Evolutionary conservation across 1,140 invertebrate genomes (phyloP).

Genomic region (Drosophila navojoa): DNA sequence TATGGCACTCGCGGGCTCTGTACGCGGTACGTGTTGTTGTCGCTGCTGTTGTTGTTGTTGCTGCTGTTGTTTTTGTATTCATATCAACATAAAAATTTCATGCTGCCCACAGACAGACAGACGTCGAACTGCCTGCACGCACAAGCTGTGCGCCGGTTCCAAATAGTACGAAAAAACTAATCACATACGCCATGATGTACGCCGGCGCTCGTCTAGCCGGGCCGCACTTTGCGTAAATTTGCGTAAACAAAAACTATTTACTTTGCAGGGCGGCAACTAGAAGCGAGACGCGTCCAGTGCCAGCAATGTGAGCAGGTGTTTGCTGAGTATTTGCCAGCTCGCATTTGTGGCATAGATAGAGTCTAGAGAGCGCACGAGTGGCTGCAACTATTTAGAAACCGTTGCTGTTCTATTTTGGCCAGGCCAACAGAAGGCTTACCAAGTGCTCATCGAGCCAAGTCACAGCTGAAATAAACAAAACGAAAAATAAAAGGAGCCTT

Average conservation of each 20-base stretch:
- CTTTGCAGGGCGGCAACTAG: slow-evolving; percentile 16
- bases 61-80: slow-evolving; percentile 10
- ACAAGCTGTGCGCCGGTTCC: slow-evolving; percentile 70
- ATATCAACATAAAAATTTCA: slow-evolving; percentile 78
- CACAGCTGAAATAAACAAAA: slow-evolving; percentile 2
- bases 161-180: slow-evolving; percentile 83
- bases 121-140: background rate
- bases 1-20: slow-evolving; percentile 58
- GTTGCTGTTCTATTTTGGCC: slow-evolving; percentile 81
- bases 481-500: slow-evolving; percentile 66
- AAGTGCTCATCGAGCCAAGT: slow-evolving; percentile 19
- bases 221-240: slow-evolving; percentile 54
- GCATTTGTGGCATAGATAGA: background rate
- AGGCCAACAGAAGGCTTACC: slow-evolving; percentile 72
- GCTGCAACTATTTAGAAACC: slow-evolving; percentile 71
- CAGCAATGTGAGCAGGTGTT: background rate
- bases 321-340: slow-evolving; percentile 4
- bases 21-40: slow-evolving; percentile 17
- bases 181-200: slow-evolving; percentile 61
- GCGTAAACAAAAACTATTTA: slow-evolving; percentile 70
- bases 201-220: slow-evolving; percentile 65
- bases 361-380: background rate
- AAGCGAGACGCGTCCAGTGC: no score
- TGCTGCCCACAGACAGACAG: slow-evolving; percentile 43
- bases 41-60: no score